These are phyloP conservation scores for Cuculus canorus DNA, from an alignment of 2,797 vertebrate genomes.

Conservation along the genomic window DNA sequence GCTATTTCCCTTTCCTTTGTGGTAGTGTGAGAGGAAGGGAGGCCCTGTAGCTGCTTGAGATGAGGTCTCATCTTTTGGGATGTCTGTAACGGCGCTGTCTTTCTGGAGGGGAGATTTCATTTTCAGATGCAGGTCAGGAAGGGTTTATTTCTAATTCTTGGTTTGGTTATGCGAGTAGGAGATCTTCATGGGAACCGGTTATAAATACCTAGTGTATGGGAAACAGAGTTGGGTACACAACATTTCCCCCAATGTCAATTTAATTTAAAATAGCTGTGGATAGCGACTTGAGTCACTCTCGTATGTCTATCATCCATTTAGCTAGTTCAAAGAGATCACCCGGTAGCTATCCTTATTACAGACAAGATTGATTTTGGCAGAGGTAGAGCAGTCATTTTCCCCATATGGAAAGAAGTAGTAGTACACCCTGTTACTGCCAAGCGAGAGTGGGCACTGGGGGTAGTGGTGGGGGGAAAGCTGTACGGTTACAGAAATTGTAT, in stretches of 20 bases:
- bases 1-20: not conserved
- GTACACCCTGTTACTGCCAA: not conserved
- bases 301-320: constrained; percentile 10
- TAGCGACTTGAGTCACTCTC: constrained; percentile 5
- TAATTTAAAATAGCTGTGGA: constrained; percentile 38
- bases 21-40: not conserved
- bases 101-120: not conserved
- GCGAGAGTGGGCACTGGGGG: not conserved
- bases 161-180: not conserved
- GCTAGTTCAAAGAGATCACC: not conserved
- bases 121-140: not conserved
- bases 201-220: constrained; percentile 20
- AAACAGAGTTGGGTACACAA: not conserved
- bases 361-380: constrained; percentile 42
- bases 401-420: not conserved
- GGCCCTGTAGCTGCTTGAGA: not conserved
- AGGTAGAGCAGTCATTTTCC: not conserved
- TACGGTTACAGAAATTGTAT: not conserved
- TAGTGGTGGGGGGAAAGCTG: too few species aligned
- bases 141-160: not conserved
- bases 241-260: not conserved
- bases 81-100: not conserved
- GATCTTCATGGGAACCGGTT: constrained; percentile 21
- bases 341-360: constrained; percentile 7
- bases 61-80: not conserved